A percentile compares a stretch with the other conserved stretches of the same genome.
These are phyloP conservation scores for Anadara kagoshimensis DNA, from an alignment of 1,140 invertebrate genomes.

Conservation along the genomic window DNA sequence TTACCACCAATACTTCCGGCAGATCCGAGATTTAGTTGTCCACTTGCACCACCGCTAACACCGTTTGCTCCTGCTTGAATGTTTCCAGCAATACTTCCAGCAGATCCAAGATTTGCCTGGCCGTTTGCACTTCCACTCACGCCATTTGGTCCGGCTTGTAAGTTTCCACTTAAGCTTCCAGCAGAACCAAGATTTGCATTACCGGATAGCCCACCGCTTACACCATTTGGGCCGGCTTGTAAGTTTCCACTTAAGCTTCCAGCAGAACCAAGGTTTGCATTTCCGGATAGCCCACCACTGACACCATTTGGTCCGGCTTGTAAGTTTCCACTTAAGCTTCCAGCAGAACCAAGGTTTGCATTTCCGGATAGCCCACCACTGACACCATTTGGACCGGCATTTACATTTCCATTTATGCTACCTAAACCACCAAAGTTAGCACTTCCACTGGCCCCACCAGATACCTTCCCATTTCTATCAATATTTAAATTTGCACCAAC, in stretches of 20 bases:
- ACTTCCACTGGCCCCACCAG: background rate
- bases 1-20: background rate
- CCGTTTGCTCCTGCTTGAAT: background rate
- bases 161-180: constrained; percentile 7
- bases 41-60: background rate
- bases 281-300: background rate
- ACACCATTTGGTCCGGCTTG: constrained; percentile 7
- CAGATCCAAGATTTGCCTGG: constrained; percentile 5
- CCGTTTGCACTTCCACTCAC: constrained; percentile 18
- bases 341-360: constrained; percentile 1
- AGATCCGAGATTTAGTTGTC: constrained; percentile 8
- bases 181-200: constrained; percentile 3
- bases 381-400: constrained; percentile 21
- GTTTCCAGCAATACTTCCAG: background rate
- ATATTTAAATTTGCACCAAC: constrained; percentile 6
- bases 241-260: too few species aligned
- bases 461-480: constrained; percentile 15
- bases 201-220: constrained; percentile 1
- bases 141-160: constrained; percentile 6
- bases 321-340: constrained; percentile 9
- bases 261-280: constrained; percentile 6
- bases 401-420: constrained; percentile 14
- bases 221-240: constrained; percentile 14
- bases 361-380: constrained; percentile 3
- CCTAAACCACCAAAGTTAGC: constrained; percentile 3